Base-by-base conservation (phyloP, 2,113 vertebrate species). In the Zosterops pallidus region DNA sequence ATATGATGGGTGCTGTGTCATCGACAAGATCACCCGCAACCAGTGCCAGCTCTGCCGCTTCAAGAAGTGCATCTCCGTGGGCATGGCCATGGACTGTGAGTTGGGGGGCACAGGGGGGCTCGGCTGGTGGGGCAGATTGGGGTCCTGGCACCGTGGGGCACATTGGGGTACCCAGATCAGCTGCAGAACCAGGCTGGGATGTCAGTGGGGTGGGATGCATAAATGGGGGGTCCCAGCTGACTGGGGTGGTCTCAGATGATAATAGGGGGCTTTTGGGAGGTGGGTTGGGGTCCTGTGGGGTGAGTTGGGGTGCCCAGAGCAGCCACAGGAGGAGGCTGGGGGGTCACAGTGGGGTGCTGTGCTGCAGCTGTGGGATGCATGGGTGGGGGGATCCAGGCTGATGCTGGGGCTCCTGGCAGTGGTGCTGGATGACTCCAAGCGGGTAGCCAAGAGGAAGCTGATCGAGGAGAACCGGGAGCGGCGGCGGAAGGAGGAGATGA, bases 41-140 rank as follows among this genome's bases (percentile, higher is more conserved):
- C 99, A 99, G 98, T 99, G 99, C 97, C 99, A 99, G 98, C 98
- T 99, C 75, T 99, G 99, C 92, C 99, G 99, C 97, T 99, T 99
- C 94, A 99, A 99, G 98, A 99, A 99, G 97, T 99, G 99, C 97
- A 99, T 99, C 95, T 97, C 98, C 6, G 98, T 98, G 96, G 98
- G 98, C 97, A 98, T 98, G 98, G 98, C 98, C 96, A 98, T 98
- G 98, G 98, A 98, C 93, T 5, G 98, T 98, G 97, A 98, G 98
- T 96, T 47, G 56, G 33, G 37, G 76, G 68, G 52, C 26, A 3
- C 18, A 0, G 14, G 19, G 46, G 39, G 23, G 53, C 29, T 62
- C 4, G 0, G 28, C 47, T 41, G 65, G 16, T 11, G 53, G 18
- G 23, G 21, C 21, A 14, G 19, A 2, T 14, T 28, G 74, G 28